Evolutionary conservation across 1,140 invertebrate genomes (phyloP).

Genomic region (Apis dorsata): DNA sequence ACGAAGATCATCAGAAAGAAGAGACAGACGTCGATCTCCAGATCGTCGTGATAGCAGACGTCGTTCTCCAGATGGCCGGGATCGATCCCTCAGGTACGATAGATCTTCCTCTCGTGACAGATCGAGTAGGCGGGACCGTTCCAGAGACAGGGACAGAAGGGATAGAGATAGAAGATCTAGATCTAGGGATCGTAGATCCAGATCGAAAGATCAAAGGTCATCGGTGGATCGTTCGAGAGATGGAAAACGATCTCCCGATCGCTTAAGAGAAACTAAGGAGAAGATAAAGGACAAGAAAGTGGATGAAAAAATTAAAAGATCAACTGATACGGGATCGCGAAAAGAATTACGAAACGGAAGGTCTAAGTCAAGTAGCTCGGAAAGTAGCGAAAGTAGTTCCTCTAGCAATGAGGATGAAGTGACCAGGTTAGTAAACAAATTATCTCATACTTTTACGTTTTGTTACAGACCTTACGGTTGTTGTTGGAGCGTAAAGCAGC

Average conservation of each 20-base stretch:
- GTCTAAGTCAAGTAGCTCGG: constrained; percentile 78
- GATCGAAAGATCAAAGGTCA: constrained; percentile 67
- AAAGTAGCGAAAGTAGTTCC: constrained; percentile 78
- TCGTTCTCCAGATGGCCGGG: constrained; percentile 78
- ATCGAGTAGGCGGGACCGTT: constrained; percentile 74
- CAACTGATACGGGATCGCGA: constrained; percentile 63
- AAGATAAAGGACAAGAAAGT: constrained; percentile 63
- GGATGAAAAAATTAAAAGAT: constrained; percentile 73
- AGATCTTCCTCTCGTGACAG: constrained; percentile 77
- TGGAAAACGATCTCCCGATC: constrained; percentile 70
- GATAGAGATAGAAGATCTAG: constrained; percentile 72
- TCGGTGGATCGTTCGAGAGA: constrained; percentile 72
- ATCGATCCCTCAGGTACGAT: constrained; percentile 74
- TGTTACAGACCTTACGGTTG: constrained; percentile 55
- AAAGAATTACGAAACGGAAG: constrained; percentile 77
- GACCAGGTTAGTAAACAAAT: constrained; percentile 65
- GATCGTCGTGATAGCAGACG: constrained; percentile 79
- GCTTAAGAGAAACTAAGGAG: constrained; percentile 68
- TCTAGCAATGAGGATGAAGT: constrained; percentile 75
- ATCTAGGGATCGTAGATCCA: constrained; percentile 70
- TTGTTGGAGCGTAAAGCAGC: constrained; percentile 52
- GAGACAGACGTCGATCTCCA: constrained; percentile 72
- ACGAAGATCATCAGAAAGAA: constrained; percentile 74
- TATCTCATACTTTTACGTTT: constrained; percentile 28
- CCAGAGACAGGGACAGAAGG: constrained; percentile 70